phyloP scores from a whole-genome alignment of 2,113 vertebrate species.

The Alectura lathami region DNA sequence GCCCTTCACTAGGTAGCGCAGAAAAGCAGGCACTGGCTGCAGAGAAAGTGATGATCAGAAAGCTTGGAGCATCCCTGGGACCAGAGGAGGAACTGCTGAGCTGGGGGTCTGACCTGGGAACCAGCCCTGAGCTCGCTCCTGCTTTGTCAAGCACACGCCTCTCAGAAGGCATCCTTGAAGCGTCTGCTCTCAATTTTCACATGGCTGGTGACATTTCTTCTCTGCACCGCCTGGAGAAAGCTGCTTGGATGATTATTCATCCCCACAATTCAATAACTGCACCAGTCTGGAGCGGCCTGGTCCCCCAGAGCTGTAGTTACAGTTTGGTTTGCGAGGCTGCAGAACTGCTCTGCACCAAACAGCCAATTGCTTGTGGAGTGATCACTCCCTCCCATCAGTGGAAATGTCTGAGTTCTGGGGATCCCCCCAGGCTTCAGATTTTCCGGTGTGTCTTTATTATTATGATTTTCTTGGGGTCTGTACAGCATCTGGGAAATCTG shows the following conservation, averaged over 20 bases:
- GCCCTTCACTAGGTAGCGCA: neutral
- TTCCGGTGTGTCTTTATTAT: neutral
- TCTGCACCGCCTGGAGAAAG: neutral
- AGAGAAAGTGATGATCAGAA: neutral
- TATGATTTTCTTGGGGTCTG: neutral
- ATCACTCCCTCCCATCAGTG: accelerated
- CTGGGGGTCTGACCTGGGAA: neutral
- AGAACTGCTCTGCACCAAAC: neutral
- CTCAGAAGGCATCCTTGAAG: neutral
- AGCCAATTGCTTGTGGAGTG: neutral
- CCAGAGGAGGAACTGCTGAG: neutral
- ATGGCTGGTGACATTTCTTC: constrained; percentile 16
- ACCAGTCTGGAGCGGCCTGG: neutral
- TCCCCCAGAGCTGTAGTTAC: neutral
- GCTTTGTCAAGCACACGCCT: neutral
- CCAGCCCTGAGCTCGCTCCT: neutral
- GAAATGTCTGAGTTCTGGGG: neutral
- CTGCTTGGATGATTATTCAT: constrained; percentile 1
- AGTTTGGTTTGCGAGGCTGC: neutral
- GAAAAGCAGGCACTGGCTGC: neutral
- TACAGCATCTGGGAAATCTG: neutral
- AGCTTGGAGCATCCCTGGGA: neutral
- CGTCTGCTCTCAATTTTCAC: neutral
- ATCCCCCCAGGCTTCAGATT: neutral
- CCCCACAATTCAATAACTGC: neutral